Conservation (phyloP, 2,797 vertebrate genomes). For the Trematomus bernacchii region DNA sequence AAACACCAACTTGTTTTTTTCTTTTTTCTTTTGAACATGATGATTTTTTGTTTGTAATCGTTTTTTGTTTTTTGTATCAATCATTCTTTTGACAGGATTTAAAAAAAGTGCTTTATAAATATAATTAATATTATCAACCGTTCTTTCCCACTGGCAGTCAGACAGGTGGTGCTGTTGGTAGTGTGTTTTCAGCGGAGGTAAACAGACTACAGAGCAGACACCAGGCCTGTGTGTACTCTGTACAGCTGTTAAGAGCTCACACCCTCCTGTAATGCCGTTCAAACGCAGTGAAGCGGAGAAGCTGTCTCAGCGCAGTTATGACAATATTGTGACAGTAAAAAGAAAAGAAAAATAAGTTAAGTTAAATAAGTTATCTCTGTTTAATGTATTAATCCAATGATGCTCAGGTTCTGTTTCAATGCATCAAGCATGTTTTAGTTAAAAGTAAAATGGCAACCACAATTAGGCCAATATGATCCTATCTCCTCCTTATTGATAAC, state of each 20-base stretch:
- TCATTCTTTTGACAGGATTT: too few species aligned
- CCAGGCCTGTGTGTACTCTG: slow-evolving; percentile 25
- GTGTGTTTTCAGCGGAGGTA: slow-evolving; percentile 39
- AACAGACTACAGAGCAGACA: slow-evolving; percentile 47
- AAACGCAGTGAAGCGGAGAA: slow-evolving; percentile 29
- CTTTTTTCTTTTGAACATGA: neutral
- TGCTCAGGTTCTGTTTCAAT: slow-evolving; percentile 9
- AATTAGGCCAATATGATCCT: neutral
- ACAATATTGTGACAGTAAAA: slow-evolving; percentile 40
- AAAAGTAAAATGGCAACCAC: neutral
- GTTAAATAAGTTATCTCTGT: slow-evolving; percentile 6
- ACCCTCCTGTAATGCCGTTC: slow-evolving; percentile 3
- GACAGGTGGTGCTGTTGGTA: slow-evolving; percentile 32
- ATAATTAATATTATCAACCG: neutral
- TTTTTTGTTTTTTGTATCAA: too few species aligned
- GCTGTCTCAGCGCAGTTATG: slow-evolving; percentile 25
- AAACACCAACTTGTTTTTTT: too few species aligned
- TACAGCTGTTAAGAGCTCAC: slow-evolving; percentile 36
- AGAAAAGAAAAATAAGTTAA: slow-evolving; percentile 12
- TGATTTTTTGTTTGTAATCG: neutral
- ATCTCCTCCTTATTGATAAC: neutral
- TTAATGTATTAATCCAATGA: neutral
- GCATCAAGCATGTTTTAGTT: neutral
- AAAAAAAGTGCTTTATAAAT: too few species aligned
- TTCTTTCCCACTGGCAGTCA: slow-evolving; percentile 17